Base-by-base conservation (phyloP, 2,113 vertebrate genomes). In the Ceuthmochares aereus region DNA sequence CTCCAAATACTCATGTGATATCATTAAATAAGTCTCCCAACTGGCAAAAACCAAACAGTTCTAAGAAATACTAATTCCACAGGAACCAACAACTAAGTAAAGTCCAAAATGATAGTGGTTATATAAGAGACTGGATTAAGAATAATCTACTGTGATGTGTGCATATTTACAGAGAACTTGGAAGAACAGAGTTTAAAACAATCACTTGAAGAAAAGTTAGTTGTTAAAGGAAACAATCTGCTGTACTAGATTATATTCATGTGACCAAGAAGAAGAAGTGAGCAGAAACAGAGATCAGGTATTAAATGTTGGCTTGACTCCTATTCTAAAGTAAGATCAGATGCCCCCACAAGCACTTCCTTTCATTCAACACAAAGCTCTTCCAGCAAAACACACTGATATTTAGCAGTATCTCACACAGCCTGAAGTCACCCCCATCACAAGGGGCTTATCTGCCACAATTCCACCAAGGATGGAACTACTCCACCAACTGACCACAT, bases 121-220 rank as follows among this genome's bases (percentile, higher is more conserved):
- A 98, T 79, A 13, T 98, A 98, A 98, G 92, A 97, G 96, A 97
- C 10, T 96, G 97, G 97, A 98, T 98, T 98, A 98, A 98, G 90
- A 82, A 95, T 98, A 98, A 98, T 98, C 97, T 97, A 98, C 79
- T 87, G 89, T 97, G 97, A 98, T 97, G 86, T 95, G 70, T 98
- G 96, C 70, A 22, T 98, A 97, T 98, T 98, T 98, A 97, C 95
- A 98, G 96, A 97, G 96, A 97, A 97, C 97, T 97, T 98, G 96
- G 95, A 98, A 98, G 96, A 96, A 88, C 25, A 95, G 94, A 90
- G 89, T 93, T 97, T 97, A 94, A 97, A 98, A 97, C 87, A 97
- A 96, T 96, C 85, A 90, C 73, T 96, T 96, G 42, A 95, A 92
- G 91, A 92, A 93, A 97, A 96, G 79, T 76, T 72, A 91, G 91